Conservation (phyloP, 2,888 invertebrate genomes). For the Acrobasis suavella region DNA sequence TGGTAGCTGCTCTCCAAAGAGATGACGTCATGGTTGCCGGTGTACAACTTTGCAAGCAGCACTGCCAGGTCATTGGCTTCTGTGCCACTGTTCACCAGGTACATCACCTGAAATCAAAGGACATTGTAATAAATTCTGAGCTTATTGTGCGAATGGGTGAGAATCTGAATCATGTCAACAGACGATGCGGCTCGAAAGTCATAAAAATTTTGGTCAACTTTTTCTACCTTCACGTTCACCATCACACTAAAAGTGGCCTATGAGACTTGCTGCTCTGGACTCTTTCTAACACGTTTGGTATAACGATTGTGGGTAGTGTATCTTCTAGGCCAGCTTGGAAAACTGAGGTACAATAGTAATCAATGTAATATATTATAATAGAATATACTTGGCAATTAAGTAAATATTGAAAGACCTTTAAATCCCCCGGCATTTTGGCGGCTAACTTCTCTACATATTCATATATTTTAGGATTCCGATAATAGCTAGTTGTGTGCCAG, state of each 20-base stretch:
- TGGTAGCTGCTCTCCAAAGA: slow-evolving; percentile 96
- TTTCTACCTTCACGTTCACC: too few relatives aligned
- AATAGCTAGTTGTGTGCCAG: slow-evolving; percentile 97
- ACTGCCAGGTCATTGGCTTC: slow-evolving; percentile 98
- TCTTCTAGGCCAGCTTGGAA: too few relatives aligned
- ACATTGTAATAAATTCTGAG: neutral
- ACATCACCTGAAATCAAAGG: slow-evolving; percentile 85
- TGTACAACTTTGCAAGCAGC: slow-evolving; percentile 92
- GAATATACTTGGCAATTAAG: too few relatives aligned
- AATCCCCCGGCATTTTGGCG: slow-evolving; percentile 90
- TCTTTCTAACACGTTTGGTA: too few relatives aligned
- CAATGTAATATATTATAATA: too few relatives aligned
- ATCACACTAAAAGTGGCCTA: too few relatives aligned
- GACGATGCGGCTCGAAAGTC: neutral
- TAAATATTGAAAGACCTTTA: slow-evolving; percentile 83
- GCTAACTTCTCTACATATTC: slow-evolving; percentile 94
- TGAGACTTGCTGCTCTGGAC: too few relatives aligned
- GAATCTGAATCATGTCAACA: neutral
- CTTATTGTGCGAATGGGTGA: neutral
- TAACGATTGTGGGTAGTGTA: too few relatives aligned
- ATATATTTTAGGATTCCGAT: slow-evolving; percentile 93
- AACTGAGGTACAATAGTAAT: too few relatives aligned
- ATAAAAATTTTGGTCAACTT: neutral
- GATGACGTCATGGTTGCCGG: slow-evolving; percentile 92
- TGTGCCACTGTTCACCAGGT: slow-evolving; percentile 97